Evolutionary conservation across 2,888 invertebrate genomes (phyloP).

Genomic region (Hesperia comma): DNA sequence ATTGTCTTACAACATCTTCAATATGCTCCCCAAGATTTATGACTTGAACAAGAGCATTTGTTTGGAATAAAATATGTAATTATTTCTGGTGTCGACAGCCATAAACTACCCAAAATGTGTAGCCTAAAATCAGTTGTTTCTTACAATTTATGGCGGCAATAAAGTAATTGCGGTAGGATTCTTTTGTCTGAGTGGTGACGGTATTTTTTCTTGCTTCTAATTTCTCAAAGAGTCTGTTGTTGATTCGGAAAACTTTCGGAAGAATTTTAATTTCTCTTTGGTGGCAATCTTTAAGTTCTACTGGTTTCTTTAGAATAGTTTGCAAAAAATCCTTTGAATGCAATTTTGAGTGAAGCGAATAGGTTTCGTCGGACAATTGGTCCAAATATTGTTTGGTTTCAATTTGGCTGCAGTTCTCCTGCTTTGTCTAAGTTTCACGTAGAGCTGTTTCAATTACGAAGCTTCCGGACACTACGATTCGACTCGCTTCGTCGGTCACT

Average conservation of each 20-base stretch:
- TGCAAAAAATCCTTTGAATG: slow-evolving; percentile 24
- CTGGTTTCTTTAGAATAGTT: slow-evolving; percentile 41
- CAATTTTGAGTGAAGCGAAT: slow-evolving; percentile 56
- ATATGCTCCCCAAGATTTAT: slow-evolving; percentile 53
- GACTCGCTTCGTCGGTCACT: slow-evolving; percentile 45
- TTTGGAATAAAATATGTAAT: slow-evolving; percentile 51
- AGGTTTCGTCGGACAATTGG: slow-evolving; percentile 65
- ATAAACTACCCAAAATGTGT: slow-evolving; percentile 57
- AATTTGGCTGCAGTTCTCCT: slow-evolving; percentile 62
- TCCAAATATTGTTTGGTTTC: slow-evolving; percentile 60
- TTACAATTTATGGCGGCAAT: slow-evolving; percentile 67
- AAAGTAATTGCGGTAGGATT: slow-evolving; percentile 70
- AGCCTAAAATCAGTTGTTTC: slow-evolving; percentile 64
- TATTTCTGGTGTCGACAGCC: slow-evolving; percentile 72
- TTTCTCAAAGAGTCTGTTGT: slow-evolving; percentile 59
- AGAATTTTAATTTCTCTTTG: slow-evolving; percentile 60
- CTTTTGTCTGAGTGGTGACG: slow-evolving; percentile 61
- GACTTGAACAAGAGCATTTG: slow-evolving; percentile 43
- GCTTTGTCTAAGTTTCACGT: slow-evolving; percentile 57
- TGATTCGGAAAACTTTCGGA: slow-evolving; percentile 55
- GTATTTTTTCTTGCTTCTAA: slow-evolving; percentile 64
- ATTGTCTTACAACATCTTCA: slow-evolving; percentile 19
- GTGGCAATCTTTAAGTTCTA: slow-evolving; percentile 24
- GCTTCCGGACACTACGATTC: slow-evolving; percentile 64
- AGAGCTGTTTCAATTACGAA: slow-evolving; percentile 58